These are phyloP conservation scores for Smittia aterrima DNA, from an alignment of 2,888 invertebrate genomes.

Conservation along the genomic window DNA sequence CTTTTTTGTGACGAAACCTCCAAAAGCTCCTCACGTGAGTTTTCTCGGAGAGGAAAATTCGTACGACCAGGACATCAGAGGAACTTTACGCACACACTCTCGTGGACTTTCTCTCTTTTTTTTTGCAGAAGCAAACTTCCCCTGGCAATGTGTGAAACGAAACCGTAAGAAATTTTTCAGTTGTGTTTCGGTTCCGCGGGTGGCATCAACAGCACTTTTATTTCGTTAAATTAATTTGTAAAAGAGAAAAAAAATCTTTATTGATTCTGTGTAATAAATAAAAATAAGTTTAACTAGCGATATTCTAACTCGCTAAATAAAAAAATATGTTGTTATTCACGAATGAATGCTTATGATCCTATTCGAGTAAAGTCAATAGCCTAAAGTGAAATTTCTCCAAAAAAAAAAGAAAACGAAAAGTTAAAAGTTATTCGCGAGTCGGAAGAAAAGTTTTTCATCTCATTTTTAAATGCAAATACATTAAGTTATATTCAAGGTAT, in stretches of 20 bases:
- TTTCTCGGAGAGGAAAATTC: not conserved
- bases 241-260: constrained; percentile 23
- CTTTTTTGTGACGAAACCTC: not conserved
- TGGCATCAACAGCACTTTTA: constrained; percentile 38
- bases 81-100: not conserved
- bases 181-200: constrained; percentile 40
- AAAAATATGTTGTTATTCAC: not conserved
- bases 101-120: constrained; percentile 18
- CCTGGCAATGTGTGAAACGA: constrained; percentile 23
- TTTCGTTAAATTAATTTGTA: constrained; percentile 39
- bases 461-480: not conserved
- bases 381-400: not conserved
- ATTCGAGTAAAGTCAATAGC: not conserved
- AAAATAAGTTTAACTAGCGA: constrained; percentile 5
- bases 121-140: not conserved
- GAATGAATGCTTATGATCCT: constrained; percentile 31
- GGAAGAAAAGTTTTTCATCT: not conserved
- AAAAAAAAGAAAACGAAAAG: not conserved
- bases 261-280: constrained; percentile 15
- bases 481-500: constrained; percentile 16
- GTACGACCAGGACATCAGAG: not conserved
- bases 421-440: not conserved
- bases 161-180: constrained; percentile 34
- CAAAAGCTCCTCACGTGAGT: not conserved
- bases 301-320: constrained; percentile 14